phyloP scores from a whole-genome alignment of 1,140 invertebrate genomes.

The Drosophila burlai region DNA sequence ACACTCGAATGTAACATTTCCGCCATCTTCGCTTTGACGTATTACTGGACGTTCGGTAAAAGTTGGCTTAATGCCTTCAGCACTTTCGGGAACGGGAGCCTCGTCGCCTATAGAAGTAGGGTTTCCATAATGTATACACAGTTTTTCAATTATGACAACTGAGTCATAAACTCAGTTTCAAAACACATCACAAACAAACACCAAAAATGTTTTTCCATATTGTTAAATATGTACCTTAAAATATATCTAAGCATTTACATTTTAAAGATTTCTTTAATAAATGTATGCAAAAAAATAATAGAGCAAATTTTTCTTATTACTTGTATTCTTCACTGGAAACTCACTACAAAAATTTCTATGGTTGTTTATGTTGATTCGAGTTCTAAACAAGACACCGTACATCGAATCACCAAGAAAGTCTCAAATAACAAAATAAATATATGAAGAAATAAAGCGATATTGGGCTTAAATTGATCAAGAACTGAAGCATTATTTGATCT shows the following conservation, averaged over 20 bases:
- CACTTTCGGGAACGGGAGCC: slow-evolving; percentile 91
- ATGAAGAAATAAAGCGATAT: not conserved
- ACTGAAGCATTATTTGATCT: slow-evolving; percentile 11
- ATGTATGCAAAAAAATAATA: not conserved
- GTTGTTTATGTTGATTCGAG: not conserved
- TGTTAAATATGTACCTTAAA: not conserved
- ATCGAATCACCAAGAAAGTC: not conserved
- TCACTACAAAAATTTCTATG: not conserved
- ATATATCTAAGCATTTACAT: not conserved
- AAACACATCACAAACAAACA: not conserved
- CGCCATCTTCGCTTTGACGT: slow-evolving; percentile 96
- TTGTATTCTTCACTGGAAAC: not conserved
- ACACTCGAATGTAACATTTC: slow-evolving; percentile 97
- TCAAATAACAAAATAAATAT: not conserved
- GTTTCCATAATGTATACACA: slow-evolving; percentile 58
- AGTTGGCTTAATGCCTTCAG: slow-evolving; percentile 95
- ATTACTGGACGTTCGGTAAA: slow-evolving; percentile 98
- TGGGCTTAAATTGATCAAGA: not conserved
- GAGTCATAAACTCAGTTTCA: slow-evolving; percentile 2
- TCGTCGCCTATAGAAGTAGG: slow-evolving; percentile 92
- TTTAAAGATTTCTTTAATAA: not conserved
- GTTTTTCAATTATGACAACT: slow-evolving; percentile 31
- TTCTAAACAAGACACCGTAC: too few relatives aligned
- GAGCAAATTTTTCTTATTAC: not conserved
- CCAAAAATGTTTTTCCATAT: not conserved